Percentiles rank a stretch among this genome's conserved stretches.
Conservation (phyloP, 2,113 vertebrate genomes). For the Mola mola region DNA sequence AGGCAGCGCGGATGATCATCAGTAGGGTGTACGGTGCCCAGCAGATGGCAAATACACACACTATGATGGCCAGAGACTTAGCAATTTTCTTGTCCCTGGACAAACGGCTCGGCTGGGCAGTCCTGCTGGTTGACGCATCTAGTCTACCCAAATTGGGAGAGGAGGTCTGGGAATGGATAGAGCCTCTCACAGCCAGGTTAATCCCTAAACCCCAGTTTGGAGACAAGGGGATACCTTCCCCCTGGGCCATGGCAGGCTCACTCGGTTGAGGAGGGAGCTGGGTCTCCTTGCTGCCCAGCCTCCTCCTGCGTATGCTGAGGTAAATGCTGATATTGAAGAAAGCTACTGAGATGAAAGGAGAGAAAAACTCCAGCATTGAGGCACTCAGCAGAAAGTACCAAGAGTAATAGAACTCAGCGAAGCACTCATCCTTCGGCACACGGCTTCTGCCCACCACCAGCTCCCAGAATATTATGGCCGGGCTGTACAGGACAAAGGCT, state of each 20-base stretch:
- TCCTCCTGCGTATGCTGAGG: conserved; percentile 84
- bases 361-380: conserved; percentile 83
- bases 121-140: conserved; percentile 65
- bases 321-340: conserved; percentile 93
- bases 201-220: conserved; percentile 57
- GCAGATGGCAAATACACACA: conserved; percentile 84
- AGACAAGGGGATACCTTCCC: conserved; percentile 63
- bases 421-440: conserved; percentile 82
- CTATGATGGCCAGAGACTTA: conserved; percentile 85
- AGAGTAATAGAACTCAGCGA: conserved; percentile 83
- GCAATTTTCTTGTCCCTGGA: conserved; percentile 86
- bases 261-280: conserved; percentile 56
- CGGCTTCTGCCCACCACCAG: conserved; percentile 70
- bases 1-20: conserved; percentile 82
- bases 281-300: conserved; percentile 61
- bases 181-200: conserved; percentile 65
- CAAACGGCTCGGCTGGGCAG: conserved; percentile 70
- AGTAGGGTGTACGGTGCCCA: conserved; percentile 88
- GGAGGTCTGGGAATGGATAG: conserved; percentile 66
- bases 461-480: conserved; percentile 87
- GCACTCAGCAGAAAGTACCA: conserved; percentile 87
- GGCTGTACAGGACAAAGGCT: conserved; percentile 89
- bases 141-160: conserved; percentile 61
- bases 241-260: conserved; percentile 49
- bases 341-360: conserved; percentile 81